A percentile compares a stretch with the other conserved stretches of the same genome.
Conservation (phyloP, 2,113 vertebrate genomes). For the Microtus montanus region DNA sequence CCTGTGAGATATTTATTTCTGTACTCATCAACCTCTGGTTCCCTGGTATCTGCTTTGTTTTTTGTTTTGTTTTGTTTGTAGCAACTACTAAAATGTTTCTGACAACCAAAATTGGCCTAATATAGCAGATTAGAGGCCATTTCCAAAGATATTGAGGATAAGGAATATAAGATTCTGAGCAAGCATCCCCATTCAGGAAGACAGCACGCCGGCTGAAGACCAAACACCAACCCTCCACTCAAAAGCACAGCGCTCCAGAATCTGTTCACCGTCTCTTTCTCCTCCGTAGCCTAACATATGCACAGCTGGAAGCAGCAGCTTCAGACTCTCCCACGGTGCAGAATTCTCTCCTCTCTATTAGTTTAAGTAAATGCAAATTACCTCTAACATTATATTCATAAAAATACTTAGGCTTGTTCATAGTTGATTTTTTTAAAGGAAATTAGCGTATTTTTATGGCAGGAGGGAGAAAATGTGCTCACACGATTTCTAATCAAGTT, state of each 20-base stretch:
- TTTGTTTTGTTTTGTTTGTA: neutral
- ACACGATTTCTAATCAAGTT: slow-evolving; percentile 71
- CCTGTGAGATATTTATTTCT: neutral
- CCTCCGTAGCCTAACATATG: neutral
- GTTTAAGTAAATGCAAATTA: neutral
- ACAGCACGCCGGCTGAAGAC: neutral
- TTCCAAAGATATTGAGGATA: neutral
- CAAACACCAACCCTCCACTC: neutral
- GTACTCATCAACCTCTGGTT: neutral
- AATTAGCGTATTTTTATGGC: slow-evolving; percentile 81
- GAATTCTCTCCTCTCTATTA: neutral
- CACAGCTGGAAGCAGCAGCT: neutral
- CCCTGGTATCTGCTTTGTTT: neutral
- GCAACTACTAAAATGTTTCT: neutral
- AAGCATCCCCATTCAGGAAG: neutral
- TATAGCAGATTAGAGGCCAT: neutral
- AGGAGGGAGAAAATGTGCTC: slow-evolving; percentile 63
- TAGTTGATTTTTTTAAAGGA: slow-evolving; percentile 51
- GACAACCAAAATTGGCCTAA: neutral
- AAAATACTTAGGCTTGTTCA: slow-evolving; percentile 54
- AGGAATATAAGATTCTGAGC: neutral
- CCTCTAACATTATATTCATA: neutral
- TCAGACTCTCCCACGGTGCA: neutral
- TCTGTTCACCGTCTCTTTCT: neutral
- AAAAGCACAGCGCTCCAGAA: neutral